Evolutionary conservation across 2,113 vertebrate species (phyloP).

Genomic region (Lampris incognitus): DNA sequence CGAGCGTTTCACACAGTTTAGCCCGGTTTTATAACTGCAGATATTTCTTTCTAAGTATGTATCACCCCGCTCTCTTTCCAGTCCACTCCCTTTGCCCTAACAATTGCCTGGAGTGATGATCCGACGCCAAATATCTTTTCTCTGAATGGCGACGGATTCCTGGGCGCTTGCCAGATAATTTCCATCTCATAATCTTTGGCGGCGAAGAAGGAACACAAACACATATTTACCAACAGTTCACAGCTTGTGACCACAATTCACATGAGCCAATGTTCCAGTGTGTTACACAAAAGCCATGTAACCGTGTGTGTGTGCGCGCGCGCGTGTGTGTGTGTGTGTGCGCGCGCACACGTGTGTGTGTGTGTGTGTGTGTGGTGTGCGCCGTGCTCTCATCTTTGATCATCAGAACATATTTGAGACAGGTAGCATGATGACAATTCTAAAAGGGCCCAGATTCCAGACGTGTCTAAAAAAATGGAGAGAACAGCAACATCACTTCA

Average conservation of each 20-base stretch:
- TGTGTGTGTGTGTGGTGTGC: conserved; percentile 28
- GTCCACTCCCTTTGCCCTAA: conserved; percentile 59
- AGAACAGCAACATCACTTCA: background rate
- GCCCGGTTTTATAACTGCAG: conserved; percentile 25
- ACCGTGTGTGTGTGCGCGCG: conserved; percentile 18
- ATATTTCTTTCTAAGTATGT: conserved; percentile 38
- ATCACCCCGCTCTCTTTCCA: conserved; percentile 39
- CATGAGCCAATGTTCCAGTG: conserved; percentile 53
- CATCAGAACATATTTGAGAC: conserved; percentile 28
- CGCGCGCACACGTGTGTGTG: conserved; percentile 36
- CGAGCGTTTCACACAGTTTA: conserved; percentile 16
- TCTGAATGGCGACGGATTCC: conserved; percentile 74
- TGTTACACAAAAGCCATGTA: conserved; percentile 26
- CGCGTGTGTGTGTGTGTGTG: conserved; percentile 38
- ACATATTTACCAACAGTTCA: conserved; percentile 81
- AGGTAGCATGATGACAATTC: conserved; percentile 45
- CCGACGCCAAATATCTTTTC: conserved; percentile 75
- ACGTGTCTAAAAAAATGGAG: conserved; percentile 3
- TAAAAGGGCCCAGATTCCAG: conserved; percentile 26
- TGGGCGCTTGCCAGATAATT: conserved; percentile 78
- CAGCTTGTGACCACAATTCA: conserved; percentile 75
- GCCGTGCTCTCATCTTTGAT: conserved; percentile 29
- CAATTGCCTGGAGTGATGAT: conserved; percentile 69
- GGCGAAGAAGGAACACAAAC: conserved; percentile 73
- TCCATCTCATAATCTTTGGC: conserved; percentile 82